These are phyloP conservation scores for Lasiurus cinereus DNA, from an alignment of 2,113 vertebrate species.

Conservation along the genomic window DNA sequence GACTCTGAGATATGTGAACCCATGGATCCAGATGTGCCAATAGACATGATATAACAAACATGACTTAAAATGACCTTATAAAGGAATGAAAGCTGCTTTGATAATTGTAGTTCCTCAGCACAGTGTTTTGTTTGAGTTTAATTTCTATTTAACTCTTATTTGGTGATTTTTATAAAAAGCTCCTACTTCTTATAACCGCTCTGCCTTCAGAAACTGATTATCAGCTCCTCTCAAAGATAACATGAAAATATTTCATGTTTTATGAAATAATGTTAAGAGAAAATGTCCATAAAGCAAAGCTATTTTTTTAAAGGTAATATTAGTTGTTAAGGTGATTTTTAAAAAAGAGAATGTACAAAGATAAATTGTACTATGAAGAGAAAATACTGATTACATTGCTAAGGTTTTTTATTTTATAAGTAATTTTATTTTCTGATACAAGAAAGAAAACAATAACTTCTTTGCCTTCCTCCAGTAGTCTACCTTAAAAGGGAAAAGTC, in stretches of 20 bases:
- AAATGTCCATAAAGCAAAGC: neutral
- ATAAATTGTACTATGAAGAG: conserved; percentile 25
- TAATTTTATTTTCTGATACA: conserved; percentile 64
- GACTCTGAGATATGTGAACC: neutral
- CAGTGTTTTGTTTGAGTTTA: neutral
- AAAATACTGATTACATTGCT: conserved; percentile 48
- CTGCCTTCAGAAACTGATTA: conserved; percentile 21
- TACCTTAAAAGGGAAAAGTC: neutral
- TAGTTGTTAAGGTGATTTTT: conserved; percentile 23
- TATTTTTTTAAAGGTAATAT: conserved; percentile 47
- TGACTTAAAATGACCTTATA: conserved; percentile 8
- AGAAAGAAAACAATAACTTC: conserved; percentile 39
- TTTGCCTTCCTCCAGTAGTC: conserved; percentile 32
- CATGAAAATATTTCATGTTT: conserved; percentile 8
- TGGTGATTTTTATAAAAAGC: conserved; percentile 63
- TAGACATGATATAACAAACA: neutral
- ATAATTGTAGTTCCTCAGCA: neutral
- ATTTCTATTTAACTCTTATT: conserved; percentile 22
- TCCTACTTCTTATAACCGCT: neutral
- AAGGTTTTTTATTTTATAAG: neutral
- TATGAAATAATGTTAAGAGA: conserved; percentile 17
- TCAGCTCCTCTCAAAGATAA: conserved; percentile 36
- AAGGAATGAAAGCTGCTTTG: conserved; percentile 48
- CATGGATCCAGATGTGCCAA: neutral
- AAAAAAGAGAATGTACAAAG: neutral